Base-by-base conservation (phyloP, 1,140 invertebrate genomes). In the Microplitis mediator region DNA sequence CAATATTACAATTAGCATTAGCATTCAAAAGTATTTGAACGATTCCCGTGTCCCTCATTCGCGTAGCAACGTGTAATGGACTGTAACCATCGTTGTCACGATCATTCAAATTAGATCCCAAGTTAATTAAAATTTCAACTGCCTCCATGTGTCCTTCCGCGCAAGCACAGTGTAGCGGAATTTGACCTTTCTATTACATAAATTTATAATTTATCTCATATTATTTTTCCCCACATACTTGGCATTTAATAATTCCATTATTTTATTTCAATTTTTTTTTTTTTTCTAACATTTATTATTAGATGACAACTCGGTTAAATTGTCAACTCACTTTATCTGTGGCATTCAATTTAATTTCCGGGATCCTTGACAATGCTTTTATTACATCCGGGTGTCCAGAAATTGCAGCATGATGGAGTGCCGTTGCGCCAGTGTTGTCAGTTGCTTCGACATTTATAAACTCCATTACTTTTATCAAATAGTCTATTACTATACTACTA, bases 41-140 rank as follows among this genome's bases (percentile, higher is more conserved):
- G 31, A 96, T 90, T 51, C 89, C 88, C 2, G 91, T 91, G 80
- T 96, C 92, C 78, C 94, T 91, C 79, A 95, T 93, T 75, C 92
- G 90, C 13, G 94, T 93, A 13, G 95, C 94, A 16, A 93, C 86
- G 82, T 97, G 95, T 11, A 97, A 87, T 0, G 95, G 92, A 0
- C 93, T 93, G 77, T 95, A 94, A 13, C 93, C 93, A 45, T 93
- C 91, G 65, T 90, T 88, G 87, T 96, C 95, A 82, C 90, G 86
- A 1, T 89, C 88, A 67, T 91, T 89, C 69, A 89, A 84, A 56
- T 89, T 85, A 1, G 89, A 89, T 6, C 89, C 90, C 39, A 91
- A 87, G 9, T 86, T 78, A 80, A 91, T 85, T 68, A 95, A 87
- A 76, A 91, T 88, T 74, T 91, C 90, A 23, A 91, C 91, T 0